Evolutionary conservation across 2,888 invertebrate species (phyloP), one percentile per base, ranked within the genome.

Genomic region (Rhagonycha fulva): DNA sequence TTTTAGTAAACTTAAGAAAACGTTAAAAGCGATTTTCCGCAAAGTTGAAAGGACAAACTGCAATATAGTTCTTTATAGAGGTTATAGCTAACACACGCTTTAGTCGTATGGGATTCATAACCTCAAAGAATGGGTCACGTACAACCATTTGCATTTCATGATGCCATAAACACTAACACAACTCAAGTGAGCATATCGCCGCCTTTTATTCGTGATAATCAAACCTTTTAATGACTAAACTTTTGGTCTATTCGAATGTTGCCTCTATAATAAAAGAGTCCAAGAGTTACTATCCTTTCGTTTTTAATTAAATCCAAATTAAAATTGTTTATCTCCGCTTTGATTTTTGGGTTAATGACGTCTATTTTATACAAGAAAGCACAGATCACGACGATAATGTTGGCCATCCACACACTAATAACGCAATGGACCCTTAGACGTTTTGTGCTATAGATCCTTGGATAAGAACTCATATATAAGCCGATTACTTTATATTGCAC

Each of bases 51-150:
- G 69, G 62, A 72, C 71, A 77, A 74, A 77, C 74, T 77, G 74
- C 74, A 71, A 71, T 74, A 68, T 76, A 71, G 61, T 71, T 71
- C 71, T 71, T 77, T 77, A 74, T 74, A 68, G 71, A 67, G 62
- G 73, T 73, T 68, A 32, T 24, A 68, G 70, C 74, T 69, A 69
- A 71, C 68, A 71, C 74, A 71, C 71, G 70, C 67, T 76, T 68
- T 66, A 66, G 70, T 77, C 77, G 70, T 77, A 75, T 70, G 75
- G 77, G 77, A 77, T 75, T 77, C 77, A 77, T 77, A 77, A 75
- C 75, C 77, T 47, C 70, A 72, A 77, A 75, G 70, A 74, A 60
- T 71, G 68, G 74, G 74, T 77, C 75, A 77, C 72, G 72, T 77
- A 72, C 28, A 71, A 24, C 74, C 72, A 77, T 77, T 75, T 77